Evolutionary conservation across 1,140 invertebrate species (phyloP).

Genomic region (Carcinoscorpius rotundicauda): DNA sequence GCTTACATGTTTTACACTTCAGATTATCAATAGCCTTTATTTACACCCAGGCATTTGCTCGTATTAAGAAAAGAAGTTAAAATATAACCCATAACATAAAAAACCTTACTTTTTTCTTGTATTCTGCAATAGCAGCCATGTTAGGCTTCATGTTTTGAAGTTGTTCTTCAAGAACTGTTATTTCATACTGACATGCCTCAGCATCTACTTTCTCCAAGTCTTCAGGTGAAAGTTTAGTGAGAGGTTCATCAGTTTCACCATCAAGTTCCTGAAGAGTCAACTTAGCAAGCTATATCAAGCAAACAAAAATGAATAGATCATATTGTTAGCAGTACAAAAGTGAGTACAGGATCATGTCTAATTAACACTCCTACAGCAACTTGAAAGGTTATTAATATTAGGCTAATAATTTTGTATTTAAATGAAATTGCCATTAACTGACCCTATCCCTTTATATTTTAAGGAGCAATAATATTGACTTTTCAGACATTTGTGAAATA

Average conservation of each 20-base stretch:
- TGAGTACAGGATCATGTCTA: not conserved
- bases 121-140: slow-evolving; percentile 61
- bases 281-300: slow-evolving; percentile 38
- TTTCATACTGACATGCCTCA: slow-evolving; percentile 47
- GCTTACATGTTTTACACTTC: no score
- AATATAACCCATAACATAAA: no score
- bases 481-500: no score
- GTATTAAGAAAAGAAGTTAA: no score
- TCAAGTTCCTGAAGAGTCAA: slow-evolving; percentile 59
- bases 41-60: no score
- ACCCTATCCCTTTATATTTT: no score
- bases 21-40: no score
- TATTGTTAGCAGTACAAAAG: slow-evolving; percentile 6
- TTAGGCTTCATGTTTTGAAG: slow-evolving; percentile 60
- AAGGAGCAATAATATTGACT: no score
- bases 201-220: slow-evolving; percentile 48
- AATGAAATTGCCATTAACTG: no score
- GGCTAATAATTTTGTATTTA: no score
- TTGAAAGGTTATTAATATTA: no score
- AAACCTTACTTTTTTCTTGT: slow-evolving; percentile 41
- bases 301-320: not conserved
- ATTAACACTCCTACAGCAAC: no score
- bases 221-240: slow-evolving; percentile 45
- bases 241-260: slow-evolving; percentile 26
- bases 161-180: slow-evolving; percentile 50